A percentile compares a stretch with the other conserved stretches of the same genome.
Evolutionary conservation across 2,888 invertebrate genomes (phyloP).

Genomic region (Coenonympha glycerion): DNA sequence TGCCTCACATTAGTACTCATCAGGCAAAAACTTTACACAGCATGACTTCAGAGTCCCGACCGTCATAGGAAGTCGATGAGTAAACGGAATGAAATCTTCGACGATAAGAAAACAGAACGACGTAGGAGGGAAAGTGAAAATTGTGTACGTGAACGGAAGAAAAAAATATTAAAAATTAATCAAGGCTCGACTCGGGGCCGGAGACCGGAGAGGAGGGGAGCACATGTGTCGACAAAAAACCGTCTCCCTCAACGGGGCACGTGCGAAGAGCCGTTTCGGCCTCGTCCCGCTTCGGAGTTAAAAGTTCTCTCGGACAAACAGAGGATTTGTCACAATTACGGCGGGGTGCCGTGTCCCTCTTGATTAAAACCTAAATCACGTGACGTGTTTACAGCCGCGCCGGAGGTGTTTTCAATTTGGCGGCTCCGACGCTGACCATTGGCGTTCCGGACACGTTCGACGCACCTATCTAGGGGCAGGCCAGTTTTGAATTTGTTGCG

Average conservation of each 20-base stretch:
- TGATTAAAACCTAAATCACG: conserved; percentile 78
- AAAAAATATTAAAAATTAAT: conserved; percentile 77
- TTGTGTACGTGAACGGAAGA: conserved; percentile 75
- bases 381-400: conserved; percentile 75
- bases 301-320: conserved; percentile 76
- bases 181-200: conserved; percentile 49
- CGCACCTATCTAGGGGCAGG: conserved; percentile 68
- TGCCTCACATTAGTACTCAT: conserved; percentile 53
- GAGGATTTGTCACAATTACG: conserved; percentile 77
- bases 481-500: conserved; percentile 72
- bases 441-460: conserved; percentile 72
- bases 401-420: conserved; percentile 76
- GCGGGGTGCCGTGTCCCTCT: conserved; percentile 70
- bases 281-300: conserved; percentile 66
- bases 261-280: conserved; percentile 70
- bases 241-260: conserved; percentile 64
- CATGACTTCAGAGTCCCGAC: conserved; percentile 34
- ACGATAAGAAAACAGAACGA: conserved; percentile 36
- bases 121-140: conserved; percentile 70
- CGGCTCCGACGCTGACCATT: conserved; percentile 67
- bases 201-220: conserved; percentile 47
- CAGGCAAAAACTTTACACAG: conserved; percentile 47
- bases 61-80: conserved; percentile 42
- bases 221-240: conserved; percentile 76
- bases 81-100: conserved; percentile 19